Conservation (phyloP, 2,113 vertebrate genomes). For the Synodontis membranacea region DNA sequence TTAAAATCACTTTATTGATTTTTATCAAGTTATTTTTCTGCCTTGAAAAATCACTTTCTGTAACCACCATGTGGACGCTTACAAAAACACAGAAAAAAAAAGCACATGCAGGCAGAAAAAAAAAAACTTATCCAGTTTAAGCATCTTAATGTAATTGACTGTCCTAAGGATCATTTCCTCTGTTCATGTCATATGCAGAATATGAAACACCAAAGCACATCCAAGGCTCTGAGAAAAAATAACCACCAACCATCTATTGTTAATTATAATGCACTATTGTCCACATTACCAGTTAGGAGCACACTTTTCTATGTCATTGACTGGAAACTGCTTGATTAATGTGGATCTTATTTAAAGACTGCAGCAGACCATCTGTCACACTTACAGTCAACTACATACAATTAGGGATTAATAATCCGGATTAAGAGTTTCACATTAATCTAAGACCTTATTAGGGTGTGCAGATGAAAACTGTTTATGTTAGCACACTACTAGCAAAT, state of each 20-base stretch:
- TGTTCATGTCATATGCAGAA: background rate
- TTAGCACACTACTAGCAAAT: background rate
- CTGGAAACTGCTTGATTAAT: slow-evolving; percentile 37
- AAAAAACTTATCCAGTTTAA: background rate
- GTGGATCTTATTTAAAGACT: slow-evolving; percentile 37
- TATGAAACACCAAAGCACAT: background rate
- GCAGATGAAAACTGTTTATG: background rate
- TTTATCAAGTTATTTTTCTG: too few species aligned
- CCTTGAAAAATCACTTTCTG: background rate
- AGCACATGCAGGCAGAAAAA: background rate
- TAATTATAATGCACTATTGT: background rate
- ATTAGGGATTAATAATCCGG: slow-evolving; percentile 48
- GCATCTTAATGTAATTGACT: background rate
- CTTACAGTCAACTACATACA: slow-evolving; percentile 41
- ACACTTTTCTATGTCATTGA: slow-evolving; percentile 17
- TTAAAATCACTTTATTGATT: too few species aligned
- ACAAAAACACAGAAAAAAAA: background rate
- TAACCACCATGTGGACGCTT: background rate
- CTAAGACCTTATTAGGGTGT: background rate
- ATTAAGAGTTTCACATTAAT: slow-evolving; percentile 31
- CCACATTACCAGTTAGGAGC: slow-evolving; percentile 11
- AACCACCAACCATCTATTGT: background rate
- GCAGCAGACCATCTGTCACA: slow-evolving; percentile 37
- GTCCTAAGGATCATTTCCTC: background rate
- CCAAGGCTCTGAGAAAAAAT: background rate